A percentile compares a stretch with the other conserved stretches of the same genome.
phyloP scores from a whole-genome alignment of 1,140 invertebrate species.

The Camponotus floridanus region DNA sequence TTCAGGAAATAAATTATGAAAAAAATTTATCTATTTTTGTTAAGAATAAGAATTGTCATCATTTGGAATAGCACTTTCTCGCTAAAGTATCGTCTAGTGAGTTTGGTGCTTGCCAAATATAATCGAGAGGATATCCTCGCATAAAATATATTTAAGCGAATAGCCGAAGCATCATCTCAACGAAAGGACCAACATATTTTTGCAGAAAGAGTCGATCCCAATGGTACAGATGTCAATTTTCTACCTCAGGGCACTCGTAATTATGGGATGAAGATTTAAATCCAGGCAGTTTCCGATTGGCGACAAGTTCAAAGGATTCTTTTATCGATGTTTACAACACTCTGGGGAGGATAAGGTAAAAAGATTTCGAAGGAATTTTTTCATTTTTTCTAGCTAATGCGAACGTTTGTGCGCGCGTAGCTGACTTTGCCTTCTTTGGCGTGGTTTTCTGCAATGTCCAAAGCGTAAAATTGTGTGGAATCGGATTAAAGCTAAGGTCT shows the following conservation, averaged over 20 bases:
- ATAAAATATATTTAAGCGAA: conserved; percentile 47
- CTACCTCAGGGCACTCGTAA: conserved; percentile 62
- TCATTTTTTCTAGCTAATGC: conserved; percentile 61
- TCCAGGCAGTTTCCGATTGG: conserved; percentile 65
- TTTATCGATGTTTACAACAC: conserved; percentile 70
- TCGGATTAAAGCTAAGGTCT: conserved; percentile 75
- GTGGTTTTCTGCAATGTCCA: conserved; percentile 71
- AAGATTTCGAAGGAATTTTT: conserved; percentile 66
- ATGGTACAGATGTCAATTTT: conserved; percentile 70
- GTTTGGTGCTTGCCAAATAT: not conserved
- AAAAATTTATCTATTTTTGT: not conserved
- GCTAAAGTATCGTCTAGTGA: not conserved
- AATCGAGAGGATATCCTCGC: not conserved
- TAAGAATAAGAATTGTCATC: not conserved
- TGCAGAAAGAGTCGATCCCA: not conserved
- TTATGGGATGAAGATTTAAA: conserved; percentile 70
- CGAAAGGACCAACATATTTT: conserved; percentile 52
- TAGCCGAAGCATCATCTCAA: not conserved
- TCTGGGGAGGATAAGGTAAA: conserved; percentile 19
- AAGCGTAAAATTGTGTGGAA: conserved; percentile 80
- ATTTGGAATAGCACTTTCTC: not conserved
- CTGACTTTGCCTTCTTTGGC: conserved; percentile 14
- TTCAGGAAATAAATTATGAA: conserved; percentile 9
- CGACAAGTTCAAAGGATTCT: conserved; percentile 68
- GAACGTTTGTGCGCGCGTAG: conserved; percentile 25